Percentiles rank a stretch among this genome's conserved stretches.
Evolutionary conservation across 1,140 invertebrate species (phyloP).

Genomic region (Magallana gigas): DNA sequence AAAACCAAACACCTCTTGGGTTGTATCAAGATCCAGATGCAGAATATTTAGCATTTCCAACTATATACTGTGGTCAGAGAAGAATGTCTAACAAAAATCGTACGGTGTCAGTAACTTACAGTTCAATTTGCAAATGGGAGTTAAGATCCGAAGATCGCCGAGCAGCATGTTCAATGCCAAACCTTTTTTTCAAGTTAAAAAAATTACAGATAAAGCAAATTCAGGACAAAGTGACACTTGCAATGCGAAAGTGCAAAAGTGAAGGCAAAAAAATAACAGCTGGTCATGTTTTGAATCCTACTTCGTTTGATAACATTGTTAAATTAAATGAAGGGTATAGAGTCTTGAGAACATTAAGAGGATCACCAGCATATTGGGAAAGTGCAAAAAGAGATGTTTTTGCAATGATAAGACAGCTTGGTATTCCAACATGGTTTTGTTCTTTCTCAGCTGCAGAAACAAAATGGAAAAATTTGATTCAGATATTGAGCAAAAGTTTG

Average conservation of each 20-base stretch:
- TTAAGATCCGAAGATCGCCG: slow-evolving; percentile 55
- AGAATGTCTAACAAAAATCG: slow-evolving; percentile 48
- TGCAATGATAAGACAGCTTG: slow-evolving; percentile 64
- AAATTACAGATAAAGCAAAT: slow-evolving; percentile 62
- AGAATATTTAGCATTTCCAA: slow-evolving; percentile 56
- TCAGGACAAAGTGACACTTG: slow-evolving; percentile 49
- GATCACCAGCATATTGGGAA: slow-evolving; percentile 55
- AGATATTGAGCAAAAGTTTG: slow-evolving; percentile 48
- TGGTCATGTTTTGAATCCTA: too few relatives aligned
- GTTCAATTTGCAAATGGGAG: slow-evolving; percentile 56
- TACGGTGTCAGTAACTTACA: slow-evolving; percentile 45
- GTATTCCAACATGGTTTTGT: slow-evolving; percentile 54
- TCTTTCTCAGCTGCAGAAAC: slow-evolving; percentile 62
- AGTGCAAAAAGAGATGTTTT: slow-evolving; percentile 58
- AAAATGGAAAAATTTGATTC: slow-evolving; percentile 59
- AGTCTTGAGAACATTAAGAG: slow-evolving; percentile 7
- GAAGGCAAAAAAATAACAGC: too few relatives aligned
- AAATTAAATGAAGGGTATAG: too few relatives aligned
- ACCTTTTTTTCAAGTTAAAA: slow-evolving; percentile 60
- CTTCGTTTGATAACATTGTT: too few relatives aligned
- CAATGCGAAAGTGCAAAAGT: too few relatives aligned
- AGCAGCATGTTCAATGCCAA: slow-evolving; percentile 52
- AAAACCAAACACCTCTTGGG: background rate
- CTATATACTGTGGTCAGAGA: slow-evolving; percentile 58
- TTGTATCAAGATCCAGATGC: slow-evolving; percentile 53